These are phyloP conservation scores for Bambusicola thoracicus DNA, from an alignment of 2,113 vertebrate genomes.

Conservation along the genomic window DNA sequence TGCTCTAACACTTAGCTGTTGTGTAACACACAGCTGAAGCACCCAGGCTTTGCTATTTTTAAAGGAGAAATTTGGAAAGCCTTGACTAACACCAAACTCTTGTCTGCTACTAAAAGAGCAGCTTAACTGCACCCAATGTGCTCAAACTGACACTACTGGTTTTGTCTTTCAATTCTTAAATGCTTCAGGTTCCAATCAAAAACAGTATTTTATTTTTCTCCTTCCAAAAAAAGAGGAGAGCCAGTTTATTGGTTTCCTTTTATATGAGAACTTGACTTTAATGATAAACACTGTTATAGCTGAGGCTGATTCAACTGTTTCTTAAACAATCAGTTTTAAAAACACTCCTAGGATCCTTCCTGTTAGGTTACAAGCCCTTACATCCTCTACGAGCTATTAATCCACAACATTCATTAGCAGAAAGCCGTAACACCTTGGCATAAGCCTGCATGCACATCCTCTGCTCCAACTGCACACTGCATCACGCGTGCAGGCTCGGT, in stretches of 20 bases:
- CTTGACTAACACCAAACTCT: background rate
- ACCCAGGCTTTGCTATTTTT: background rate
- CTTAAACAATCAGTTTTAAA: background rate
- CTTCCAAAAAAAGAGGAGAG: background rate
- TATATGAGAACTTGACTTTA: background rate
- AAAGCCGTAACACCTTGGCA: background rate
- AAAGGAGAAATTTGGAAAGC: background rate
- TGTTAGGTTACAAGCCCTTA: background rate
- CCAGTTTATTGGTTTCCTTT: background rate
- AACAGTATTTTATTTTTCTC: background rate
- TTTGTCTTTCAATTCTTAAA: background rate
- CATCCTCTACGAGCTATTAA: background rate
- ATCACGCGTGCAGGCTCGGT: background rate
- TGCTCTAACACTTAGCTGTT: background rate
- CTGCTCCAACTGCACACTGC: background rate
- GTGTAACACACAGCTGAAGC: background rate
- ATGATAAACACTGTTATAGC: background rate
- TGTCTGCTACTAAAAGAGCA: background rate
- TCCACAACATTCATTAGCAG: background rate
- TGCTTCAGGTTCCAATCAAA: background rate
- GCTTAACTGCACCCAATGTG: background rate
- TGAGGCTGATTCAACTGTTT: background rate
- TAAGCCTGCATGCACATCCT: background rate
- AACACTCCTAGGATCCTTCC: background rate
- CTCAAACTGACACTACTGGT: background rate